Conservation (phyloP, 2,113 vertebrate species). For the Coracopsis vasa region DNA sequence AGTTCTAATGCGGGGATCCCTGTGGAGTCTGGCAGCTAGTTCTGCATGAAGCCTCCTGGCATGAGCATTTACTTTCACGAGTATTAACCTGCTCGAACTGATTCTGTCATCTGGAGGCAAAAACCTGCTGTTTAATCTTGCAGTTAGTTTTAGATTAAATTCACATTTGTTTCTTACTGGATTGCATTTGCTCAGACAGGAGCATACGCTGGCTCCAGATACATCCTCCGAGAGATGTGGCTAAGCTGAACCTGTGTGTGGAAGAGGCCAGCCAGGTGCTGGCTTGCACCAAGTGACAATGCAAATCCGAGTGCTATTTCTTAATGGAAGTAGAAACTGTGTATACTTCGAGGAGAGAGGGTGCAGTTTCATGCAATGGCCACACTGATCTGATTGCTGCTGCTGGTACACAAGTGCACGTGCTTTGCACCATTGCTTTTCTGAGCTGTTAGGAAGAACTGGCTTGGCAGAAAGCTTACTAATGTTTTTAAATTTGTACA, state of each 20-base stretch:
- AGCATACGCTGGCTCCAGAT: neutral
- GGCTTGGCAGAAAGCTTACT: neutral
- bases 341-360: neutral
- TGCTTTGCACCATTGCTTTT: neutral
- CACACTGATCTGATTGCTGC: neutral
- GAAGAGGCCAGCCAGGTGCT: neutral
- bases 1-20: neutral
- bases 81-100: neutral
- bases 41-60: neutral
- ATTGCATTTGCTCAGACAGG: neutral
- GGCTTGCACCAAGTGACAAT: neutral
- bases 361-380: neutral
- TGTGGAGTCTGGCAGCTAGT: neutral
- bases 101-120: neutral
- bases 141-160: neutral
- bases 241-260: accelerated
- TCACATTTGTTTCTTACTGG: neutral
- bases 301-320: neutral
- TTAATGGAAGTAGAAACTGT: neutral
- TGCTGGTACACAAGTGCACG: accelerated
- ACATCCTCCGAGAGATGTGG: neutral
- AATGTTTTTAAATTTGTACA: neutral
- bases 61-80: neutral
- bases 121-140: neutral
- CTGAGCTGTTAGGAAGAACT: neutral